Evolutionary conservation across 2,888 invertebrate genomes (phyloP), one percentile per base, ranked within the genome.

Genomic region (Hirtodrosophila cameraria): DNA sequence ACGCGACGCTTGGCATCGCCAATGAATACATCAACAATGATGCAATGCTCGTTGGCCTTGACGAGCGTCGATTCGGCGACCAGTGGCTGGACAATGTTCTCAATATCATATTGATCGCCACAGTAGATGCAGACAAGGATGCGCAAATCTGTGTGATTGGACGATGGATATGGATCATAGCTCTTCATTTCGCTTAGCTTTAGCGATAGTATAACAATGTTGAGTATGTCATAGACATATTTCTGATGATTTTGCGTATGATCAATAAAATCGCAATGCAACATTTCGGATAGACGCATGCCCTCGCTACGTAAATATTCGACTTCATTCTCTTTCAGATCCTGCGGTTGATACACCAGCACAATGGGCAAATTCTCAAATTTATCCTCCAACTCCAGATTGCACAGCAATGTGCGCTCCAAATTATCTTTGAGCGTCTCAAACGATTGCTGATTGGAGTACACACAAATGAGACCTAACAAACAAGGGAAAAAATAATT

Each of bases 51-150:
- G 25, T 83, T 80, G 48, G 90, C 87, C 57, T 90, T 88, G 0
- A 96, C 96, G 39, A 96, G 95, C 67, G 96, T 95, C 11, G 90
- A 89, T 89, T 97, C 97, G 83, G 95, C 94, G 55, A 98, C 92
- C 60, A 99, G 92, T 0, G 98, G 98, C 11, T 95, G 95, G 53
- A 99, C 92, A 52, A 98, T 96, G 63, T 96, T 95, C 90, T 97
- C 97, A 36, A 97, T 95, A 0, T 96, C 95, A 89, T 95, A 98
- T 1, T 97, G 96, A 91, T 99, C 98, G 48, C 97, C 98, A 91
- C 99, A 99, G 91, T 98, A 97, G 94, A 98, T 95, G 91, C 97
- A 98, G 93, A 99, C 96, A 90, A 96, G 96, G 90, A 97, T 96
- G 83, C 97, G 95, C 11, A 91, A 67, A 72, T 91, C 91, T 11